Conservation (phyloP, 2,113 vertebrate genomes). For the Platycercus adscitus region DNA sequence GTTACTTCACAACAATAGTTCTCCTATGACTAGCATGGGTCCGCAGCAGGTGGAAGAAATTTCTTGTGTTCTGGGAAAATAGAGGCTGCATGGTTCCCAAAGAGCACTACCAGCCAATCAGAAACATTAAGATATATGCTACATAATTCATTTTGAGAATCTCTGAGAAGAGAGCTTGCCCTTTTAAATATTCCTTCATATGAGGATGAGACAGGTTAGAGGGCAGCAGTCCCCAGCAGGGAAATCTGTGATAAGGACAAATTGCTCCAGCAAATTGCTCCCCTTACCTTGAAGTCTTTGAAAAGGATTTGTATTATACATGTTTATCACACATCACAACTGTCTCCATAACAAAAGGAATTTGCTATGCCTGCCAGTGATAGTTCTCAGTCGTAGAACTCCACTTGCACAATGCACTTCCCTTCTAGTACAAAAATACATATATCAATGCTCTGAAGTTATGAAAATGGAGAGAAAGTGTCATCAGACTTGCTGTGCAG, state of each 20-base stretch:
- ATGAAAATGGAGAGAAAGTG: not conserved
- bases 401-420: not conserved
- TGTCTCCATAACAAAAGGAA: not conserved
- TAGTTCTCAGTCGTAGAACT: not conserved
- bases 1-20: slow-evolving; percentile 46
- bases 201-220: not conserved
- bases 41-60: slow-evolving; percentile 51
- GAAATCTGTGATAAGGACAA: not conserved
- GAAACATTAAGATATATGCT: slow-evolving; percentile 21
- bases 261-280: not conserved
- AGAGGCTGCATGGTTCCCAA: slow-evolving; percentile 38
- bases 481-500: not conserved
- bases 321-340: not conserved
- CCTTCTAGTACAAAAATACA: not conserved
- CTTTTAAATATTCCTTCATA: not conserved
- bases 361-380: not conserved
- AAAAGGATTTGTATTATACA: not conserved
- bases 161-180: not conserved
- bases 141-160: not conserved
- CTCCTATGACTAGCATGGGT: not conserved
- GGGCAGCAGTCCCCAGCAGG: not conserved
- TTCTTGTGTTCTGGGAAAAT: slow-evolving; percentile 40
- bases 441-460: not conserved
- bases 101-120: slow-evolving; percentile 30
- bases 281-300: not conserved